A percentile compares a stretch with the other conserved stretches of the same genome.
phyloP scores from a whole-genome alignment of 2,113 vertebrate genomes.

The Ivindomyrus marchei region DNA sequence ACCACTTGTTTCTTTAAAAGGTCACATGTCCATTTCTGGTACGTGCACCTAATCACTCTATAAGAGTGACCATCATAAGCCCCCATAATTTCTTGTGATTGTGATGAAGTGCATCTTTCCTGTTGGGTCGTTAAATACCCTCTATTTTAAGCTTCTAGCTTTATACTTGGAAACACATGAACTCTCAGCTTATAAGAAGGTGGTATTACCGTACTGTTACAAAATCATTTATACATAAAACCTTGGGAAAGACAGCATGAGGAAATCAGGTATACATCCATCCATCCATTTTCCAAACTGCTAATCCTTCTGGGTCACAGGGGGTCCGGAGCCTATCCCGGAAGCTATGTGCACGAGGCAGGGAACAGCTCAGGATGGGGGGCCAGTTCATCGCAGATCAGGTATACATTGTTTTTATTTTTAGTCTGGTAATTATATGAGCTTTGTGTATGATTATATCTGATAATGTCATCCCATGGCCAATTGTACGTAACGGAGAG shows the following conservation, averaged over 20 bases:
- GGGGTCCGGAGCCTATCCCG: no score
- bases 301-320: no score
- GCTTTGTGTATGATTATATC: not conserved
- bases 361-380: no score
- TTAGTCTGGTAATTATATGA: not conserved
- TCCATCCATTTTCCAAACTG: no score
- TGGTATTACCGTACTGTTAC: not conserved
- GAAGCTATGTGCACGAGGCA: no score
- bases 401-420: not conserved
- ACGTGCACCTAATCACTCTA: not conserved
- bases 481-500: not conserved
- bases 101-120: not conserved
- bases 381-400: not conserved
- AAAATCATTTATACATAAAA: not conserved
- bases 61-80: not conserved
- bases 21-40: not conserved
- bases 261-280: not conserved
- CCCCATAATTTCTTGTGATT: not conserved
- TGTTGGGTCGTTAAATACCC: not conserved
- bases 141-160: not conserved
- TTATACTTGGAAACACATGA: not conserved
- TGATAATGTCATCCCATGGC: not conserved
- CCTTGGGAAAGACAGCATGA: not conserved
- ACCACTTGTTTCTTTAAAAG: not conserved
- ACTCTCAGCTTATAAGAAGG: not conserved